A percentile compares a stretch with the other conserved stretches of the same genome.
These are phyloP conservation scores for Drosophila formosana DNA, from an alignment of 2,888 invertebrate genomes.

Conservation along the genomic window DNA sequence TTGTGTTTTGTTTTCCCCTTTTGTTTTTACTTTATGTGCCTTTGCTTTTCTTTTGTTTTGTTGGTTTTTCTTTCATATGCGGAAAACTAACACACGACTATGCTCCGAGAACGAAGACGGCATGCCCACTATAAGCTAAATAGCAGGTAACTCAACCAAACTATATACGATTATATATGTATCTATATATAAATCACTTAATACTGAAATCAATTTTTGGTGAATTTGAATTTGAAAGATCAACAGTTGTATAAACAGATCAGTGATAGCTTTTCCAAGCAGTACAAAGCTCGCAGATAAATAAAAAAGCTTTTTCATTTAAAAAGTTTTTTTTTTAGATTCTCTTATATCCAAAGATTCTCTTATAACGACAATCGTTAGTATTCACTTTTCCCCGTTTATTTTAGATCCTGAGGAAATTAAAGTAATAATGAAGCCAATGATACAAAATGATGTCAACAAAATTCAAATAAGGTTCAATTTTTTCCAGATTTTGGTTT, in stretches of 20 bases:
- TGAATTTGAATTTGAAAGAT: constrained; percentile 15
- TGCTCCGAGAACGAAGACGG: constrained; percentile 94
- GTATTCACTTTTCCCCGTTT: neutral
- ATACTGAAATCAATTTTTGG: constrained; percentile 16
- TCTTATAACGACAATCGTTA: neutral
- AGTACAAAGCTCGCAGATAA: constrained; percentile 41
- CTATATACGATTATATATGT: constrained; percentile 13
- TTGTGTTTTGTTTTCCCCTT: constrained; percentile 53
- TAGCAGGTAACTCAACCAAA: constrained; percentile 88
- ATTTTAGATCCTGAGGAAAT: neutral
- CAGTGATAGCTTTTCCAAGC: constrained; percentile 33
- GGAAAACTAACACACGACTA: constrained; percentile 86
- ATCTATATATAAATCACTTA: constrained; percentile 8
- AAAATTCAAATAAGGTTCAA: neutral
- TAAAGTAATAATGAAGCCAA: neutral
- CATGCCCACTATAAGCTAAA: constrained; percentile 96
- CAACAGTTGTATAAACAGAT: neutral
- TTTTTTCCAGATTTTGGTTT: neutral
- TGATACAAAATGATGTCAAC: neutral
- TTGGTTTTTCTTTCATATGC: constrained; percentile 85
- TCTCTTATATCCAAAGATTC: neutral
- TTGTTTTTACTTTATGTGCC: constrained; percentile 48
- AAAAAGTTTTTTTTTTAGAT: neutral
- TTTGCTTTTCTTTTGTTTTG: constrained; percentile 75
- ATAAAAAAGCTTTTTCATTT: neutral